phyloP scores from a whole-genome alignment of 2,888 invertebrate genomes.

The Bruchidius siliquastri region DNA sequence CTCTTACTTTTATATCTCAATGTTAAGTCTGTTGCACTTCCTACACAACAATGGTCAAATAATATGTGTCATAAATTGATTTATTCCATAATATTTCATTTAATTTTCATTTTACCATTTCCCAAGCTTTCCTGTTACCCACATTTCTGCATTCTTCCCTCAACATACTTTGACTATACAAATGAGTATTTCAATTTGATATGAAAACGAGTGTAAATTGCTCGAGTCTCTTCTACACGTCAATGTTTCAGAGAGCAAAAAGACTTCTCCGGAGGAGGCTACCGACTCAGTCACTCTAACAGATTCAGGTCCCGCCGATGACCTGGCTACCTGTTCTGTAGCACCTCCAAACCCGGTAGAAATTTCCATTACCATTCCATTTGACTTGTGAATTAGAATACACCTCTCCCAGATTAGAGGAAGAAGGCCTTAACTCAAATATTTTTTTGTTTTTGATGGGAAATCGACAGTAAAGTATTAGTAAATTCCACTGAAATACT shows the following conservation, averaged over 20 bases:
- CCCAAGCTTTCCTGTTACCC: background rate
- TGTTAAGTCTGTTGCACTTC: no score
- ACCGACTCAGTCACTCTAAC: constrained; percentile 24
- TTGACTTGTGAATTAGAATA: background rate
- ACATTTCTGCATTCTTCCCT: background rate
- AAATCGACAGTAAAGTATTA: constrained; percentile 4
- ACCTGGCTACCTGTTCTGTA: background rate
- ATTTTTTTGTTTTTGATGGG: constrained; percentile 4
- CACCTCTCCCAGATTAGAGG: constrained; percentile 25
- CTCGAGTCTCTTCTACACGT: background rate
- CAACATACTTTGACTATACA: background rate
- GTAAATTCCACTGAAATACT: no score
- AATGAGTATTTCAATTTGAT: background rate
- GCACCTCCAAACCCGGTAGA: background rate
- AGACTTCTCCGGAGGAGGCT: constrained; percentile 45
- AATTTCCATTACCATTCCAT: constrained; percentile 5
- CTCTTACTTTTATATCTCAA: no score
- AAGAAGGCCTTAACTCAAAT: constrained; percentile 31
- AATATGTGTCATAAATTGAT: no score
- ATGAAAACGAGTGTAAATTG: background rate
- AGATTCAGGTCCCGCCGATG: background rate
- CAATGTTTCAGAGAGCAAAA: constrained; percentile 46
- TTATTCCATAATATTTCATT: background rate
- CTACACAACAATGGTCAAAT: no score
- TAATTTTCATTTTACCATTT: background rate